Base-by-base conservation (phyloP, 2,888 invertebrate species). In the Drosophila rubida region DNA sequence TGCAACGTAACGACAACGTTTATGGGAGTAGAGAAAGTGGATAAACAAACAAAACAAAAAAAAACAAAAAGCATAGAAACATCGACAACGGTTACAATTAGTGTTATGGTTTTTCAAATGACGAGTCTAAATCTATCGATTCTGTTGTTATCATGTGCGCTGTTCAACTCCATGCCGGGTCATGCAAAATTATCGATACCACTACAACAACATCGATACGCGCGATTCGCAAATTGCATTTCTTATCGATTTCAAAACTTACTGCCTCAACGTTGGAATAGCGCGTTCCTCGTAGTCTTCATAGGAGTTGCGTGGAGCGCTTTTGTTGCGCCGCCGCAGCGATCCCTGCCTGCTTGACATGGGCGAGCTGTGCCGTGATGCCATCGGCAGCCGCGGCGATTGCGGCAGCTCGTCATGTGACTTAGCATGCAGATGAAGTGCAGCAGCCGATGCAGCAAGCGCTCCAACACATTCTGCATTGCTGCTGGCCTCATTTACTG, bases 231-330 rank as follows among this genome's bases (percentile, higher is more conserved):
- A n/a, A n/a, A 27, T 35, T 6, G 11, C 11, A 46, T 4, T 11
- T 16, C 11, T 45, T 14, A 11, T n/a, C 22, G 4, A 32, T 14
- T 9, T 53, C 9, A 2, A 23, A 46, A 90, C 95, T 94, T 93
- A 97, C 97, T 96, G 97, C 91, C 97, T 94, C 53, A 97, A 92
- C 35, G 97, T 96, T 7, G 97, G 97, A 65, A 97, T 93, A 0
- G 96, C 94, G 59, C 97, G 93, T 80, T 97, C 97, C 88, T 97
- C 97, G 81, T 97, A 97, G 76, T 96, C 96, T 90, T 97, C 96
- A 84, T 96, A 97, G 3, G 96, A 96, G 11, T 95, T 94, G 13
- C 94, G 92, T 2, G 92, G 92, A 1, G 95, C 95, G 61, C 95
- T 95, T 89, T 95, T 95, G 73, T 94, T 94, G 55, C 94, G 91